phyloP scores from a whole-genome alignment of 2,888 invertebrate genomes.

The Dioctria rufipes region DNA sequence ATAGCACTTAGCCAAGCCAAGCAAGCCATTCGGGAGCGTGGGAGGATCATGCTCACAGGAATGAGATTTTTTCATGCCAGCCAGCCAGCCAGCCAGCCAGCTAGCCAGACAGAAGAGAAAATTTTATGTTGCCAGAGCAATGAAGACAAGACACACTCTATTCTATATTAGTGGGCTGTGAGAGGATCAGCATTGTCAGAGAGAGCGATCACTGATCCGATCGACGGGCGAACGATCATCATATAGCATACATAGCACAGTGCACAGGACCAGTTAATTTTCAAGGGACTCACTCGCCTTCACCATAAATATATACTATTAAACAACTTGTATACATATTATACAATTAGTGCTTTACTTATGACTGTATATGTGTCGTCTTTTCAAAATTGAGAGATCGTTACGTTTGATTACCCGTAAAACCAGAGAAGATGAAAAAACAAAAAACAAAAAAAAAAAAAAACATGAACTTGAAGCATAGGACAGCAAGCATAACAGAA shows the following conservation, averaged over 20 bases:
- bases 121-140: no score
- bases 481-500: neutral
- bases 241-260: neutral
- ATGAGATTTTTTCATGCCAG: no score
- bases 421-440: conserved; percentile 1
- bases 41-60: no score
- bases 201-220: neutral
- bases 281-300: conserved; percentile 25
- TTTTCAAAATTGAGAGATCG: conserved; percentile 49
- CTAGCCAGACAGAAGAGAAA: neutral
- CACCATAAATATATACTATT: no score
- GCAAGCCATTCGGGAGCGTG: no score
- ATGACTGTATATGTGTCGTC: conserved; percentile 10
- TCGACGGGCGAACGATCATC: neutral
- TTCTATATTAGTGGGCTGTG: no score
- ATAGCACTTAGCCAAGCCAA: no score
- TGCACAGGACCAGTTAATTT: conserved; percentile 23
- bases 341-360: conserved; percentile 23
- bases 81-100: no score
- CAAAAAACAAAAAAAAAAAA: conserved; percentile 12
- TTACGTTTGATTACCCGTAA: conserved; percentile 32
- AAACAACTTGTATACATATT: conserved; percentile 8
- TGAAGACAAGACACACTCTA: no score
- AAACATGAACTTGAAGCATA: neutral
- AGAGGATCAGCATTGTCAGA: neutral